Percentiles rank a stretch among this genome's conserved stretches.
phyloP scores from a whole-genome alignment of 2,888 invertebrate species.

The Esperia sulphurella region DNA sequence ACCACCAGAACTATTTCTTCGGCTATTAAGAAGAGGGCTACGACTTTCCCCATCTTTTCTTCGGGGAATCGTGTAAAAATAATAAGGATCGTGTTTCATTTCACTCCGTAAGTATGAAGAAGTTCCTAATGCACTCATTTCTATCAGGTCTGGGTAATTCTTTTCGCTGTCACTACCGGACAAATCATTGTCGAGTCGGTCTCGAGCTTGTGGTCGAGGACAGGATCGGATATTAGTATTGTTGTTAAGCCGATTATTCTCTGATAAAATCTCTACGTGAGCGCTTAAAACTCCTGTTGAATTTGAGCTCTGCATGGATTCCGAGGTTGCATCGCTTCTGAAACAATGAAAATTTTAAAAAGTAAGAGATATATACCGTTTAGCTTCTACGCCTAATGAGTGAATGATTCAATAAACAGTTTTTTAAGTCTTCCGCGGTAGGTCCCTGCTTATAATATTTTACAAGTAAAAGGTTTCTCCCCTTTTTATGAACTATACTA shows the following conservation, averaged over 20 bases:
- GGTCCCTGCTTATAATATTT: too few species aligned
- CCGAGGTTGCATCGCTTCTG: constrained; percentile 67
- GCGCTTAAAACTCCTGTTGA: constrained; percentile 65
- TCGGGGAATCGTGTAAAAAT: constrained; percentile 84
- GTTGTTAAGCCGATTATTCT: constrained; percentile 64
- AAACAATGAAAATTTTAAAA: constrained; percentile 29
- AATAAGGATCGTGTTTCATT: constrained; percentile 64
- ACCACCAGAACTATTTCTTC: constrained; percentile 85
- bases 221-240: constrained; percentile 49
- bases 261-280: constrained; percentile 56
- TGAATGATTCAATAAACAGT: too few species aligned
- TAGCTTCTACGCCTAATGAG: too few species aligned
- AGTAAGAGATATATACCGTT: too few species aligned
- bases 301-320: constrained; percentile 78
- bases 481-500: too few species aligned
- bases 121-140: constrained; percentile 68
- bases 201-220: constrained; percentile 54
- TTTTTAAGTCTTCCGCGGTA: too few species aligned
- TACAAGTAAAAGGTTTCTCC: too few species aligned
- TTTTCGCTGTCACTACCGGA: constrained; percentile 74
- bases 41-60: constrained; percentile 84
- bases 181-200: constrained; percentile 69
- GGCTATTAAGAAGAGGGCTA: constrained; percentile 85
- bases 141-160: constrained; percentile 78
- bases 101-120: constrained; percentile 61